These are phyloP conservation scores for Pandion haliaetus DNA, from an alignment of 2,113 vertebrate genomes.

Conservation along the genomic window DNA sequence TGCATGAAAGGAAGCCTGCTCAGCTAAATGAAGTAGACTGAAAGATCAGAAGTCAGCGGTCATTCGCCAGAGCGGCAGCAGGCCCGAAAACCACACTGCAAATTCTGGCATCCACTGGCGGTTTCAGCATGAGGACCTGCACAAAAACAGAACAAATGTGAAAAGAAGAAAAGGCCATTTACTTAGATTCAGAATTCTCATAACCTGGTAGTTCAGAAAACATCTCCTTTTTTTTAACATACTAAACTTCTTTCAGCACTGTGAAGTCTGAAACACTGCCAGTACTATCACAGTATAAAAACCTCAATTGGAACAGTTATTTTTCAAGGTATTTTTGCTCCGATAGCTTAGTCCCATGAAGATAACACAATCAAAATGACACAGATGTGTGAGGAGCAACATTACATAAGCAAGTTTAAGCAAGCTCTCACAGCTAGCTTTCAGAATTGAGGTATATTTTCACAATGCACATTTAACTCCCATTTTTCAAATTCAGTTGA, in stretches of 20 bases:
- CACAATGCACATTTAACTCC: background rate
- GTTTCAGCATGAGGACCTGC: conserved; percentile 96
- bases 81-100: conserved; percentile 98
- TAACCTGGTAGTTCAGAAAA: background rate
- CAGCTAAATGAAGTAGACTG: conserved; percentile 75
- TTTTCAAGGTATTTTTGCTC: background rate
- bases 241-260: background rate
- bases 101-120: conserved; percentile 98
- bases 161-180: conserved; percentile 59
- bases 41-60: conserved; percentile 72
- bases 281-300: background rate
- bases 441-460: background rate
- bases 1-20: conserved; percentile 87
- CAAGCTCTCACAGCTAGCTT: background rate
- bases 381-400: background rate
- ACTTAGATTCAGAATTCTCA: background rate
- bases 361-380: background rate
- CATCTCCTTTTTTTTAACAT: background rate
- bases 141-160: conserved; percentile 76
- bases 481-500: background rate
- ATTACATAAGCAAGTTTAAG: background rate
- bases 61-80: conserved; percentile 98
- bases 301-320: background rate
- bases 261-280: accelerated
- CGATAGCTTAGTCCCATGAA: background rate